Evolutionary conservation across 2,797 vertebrate species (phyloP), one percentile per base, ranked within the genome.

Genomic region (Eulemur coronatus): DNA sequence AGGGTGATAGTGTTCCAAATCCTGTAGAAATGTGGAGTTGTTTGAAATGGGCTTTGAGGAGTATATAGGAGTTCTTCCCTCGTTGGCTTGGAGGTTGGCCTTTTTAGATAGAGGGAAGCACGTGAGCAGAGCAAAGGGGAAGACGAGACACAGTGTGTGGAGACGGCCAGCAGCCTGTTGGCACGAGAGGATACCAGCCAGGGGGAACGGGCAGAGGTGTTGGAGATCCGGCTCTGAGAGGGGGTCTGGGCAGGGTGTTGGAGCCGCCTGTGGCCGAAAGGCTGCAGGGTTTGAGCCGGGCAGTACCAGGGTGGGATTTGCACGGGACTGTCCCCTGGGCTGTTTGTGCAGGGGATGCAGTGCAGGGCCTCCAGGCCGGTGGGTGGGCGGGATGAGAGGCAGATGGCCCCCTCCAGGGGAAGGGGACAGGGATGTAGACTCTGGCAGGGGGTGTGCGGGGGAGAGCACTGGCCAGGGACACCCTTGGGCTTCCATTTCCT

Each of bases 11-110:
- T 30, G 9, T 72, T 38, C 35, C 43, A 14, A 46, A 67, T 73
- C 38, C 50, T 82, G 0, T 15, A 5, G 48, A 43, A 41, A 4
- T 11, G 8, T 38, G 2, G 59, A n/a, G 28, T 26, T 20, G 7
- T 41, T 87, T 70, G 65, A 38, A 92, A 61, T n/a, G 48, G 87
- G 33, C 7, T 82, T 96, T 86, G 89, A 85, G 33, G 81, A 41
- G 4, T 52, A 6, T 46, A 1, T 75, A 94, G 88, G 57, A 73
- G 57, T 55, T 55, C 52, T 79, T 81, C 0, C 1, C 13, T 33
- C 18, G 35, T 24, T 59, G 52, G 10, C 38, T 33, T 4, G 33
- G 15, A 41, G 12, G 9, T 8, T 57, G 50, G 26, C 28, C 28
- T 70, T 70, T 46, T 46, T 18, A 46, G 24, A 7, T 0, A 3